phyloP scores from a whole-genome alignment of 2,797 vertebrate genomes.

The Champsocephalus gunnari region DNA sequence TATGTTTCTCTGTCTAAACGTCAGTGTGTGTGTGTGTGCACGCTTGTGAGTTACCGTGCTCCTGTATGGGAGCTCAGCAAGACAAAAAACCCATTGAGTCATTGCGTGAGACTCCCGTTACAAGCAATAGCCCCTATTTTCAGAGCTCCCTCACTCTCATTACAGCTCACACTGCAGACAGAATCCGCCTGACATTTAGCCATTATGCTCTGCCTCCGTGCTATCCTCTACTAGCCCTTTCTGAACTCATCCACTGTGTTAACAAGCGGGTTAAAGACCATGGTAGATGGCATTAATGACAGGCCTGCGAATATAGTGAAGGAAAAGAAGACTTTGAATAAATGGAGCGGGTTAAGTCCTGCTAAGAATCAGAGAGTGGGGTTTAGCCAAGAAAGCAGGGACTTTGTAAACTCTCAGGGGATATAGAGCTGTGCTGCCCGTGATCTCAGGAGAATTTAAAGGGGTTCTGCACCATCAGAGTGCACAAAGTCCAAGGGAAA shows the following conservation, averaged over 20 bases:
- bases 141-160: constrained; percentile 70
- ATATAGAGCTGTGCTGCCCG: constrained; percentile 13
- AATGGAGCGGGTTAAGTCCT: constrained; percentile 21
- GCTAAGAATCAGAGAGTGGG: constrained; percentile 17
- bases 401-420: constrained; percentile 32
- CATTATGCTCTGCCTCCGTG: constrained; percentile 54
- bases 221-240: constrained; percentile 35
- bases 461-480: constrained; percentile 17
- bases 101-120: constrained; percentile 71
- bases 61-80: constrained; percentile 55
- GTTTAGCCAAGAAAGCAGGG: constrained; percentile 17
- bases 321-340: constrained; percentile 43
- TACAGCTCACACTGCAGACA: constrained; percentile 61
- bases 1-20: constrained; percentile 36
- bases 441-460: constrained; percentile 48
- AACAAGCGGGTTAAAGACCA: constrained; percentile 70
- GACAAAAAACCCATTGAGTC: constrained; percentile 81
- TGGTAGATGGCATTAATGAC: constrained; percentile 48
- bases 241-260: constrained; percentile 68
- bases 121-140: constrained; percentile 73
- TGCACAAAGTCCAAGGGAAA: constrained; percentile 53
- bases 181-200: constrained; percentile 75
- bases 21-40: constrained; percentile 18
- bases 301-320: constrained; percentile 46
- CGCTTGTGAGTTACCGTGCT: constrained; percentile 38